A percentile compares a stretch with the other conserved stretches of the same genome.
phyloP scores from a whole-genome alignment of 2,113 vertebrate genomes.

The Prietella phreatophila region DNA sequence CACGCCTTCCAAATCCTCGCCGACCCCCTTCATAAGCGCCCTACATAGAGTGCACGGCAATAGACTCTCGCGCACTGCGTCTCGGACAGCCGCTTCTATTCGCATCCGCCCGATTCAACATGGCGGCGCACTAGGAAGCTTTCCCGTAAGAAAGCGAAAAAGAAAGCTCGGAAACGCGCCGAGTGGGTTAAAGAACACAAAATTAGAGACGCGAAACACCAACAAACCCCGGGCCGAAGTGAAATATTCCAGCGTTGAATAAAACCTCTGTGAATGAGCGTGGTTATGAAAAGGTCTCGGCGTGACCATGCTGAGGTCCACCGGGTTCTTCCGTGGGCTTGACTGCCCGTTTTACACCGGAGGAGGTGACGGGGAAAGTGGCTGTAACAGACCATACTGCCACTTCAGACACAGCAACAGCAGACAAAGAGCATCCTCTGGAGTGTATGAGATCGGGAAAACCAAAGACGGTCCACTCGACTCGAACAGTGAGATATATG shows the following conservation, averaged over 20 bases:
- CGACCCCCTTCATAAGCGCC: not conserved
- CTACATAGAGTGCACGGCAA: not conserved
- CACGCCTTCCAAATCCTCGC: not conserved
- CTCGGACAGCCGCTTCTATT: not conserved
- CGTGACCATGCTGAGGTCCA: conserved; percentile 83
- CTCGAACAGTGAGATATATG: conserved; percentile 62
- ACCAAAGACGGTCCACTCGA: conserved; percentile 51
- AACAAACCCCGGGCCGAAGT: not conserved
- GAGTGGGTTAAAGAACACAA: not conserved
- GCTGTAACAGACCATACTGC: conserved; percentile 85
- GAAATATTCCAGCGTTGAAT: too few relatives aligned
- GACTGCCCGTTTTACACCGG: conserved; percentile 84
- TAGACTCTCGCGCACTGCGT: not conserved
- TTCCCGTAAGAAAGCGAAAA: conserved; percentile 64
- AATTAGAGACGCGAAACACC: not conserved
- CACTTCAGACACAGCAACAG: conserved; percentile 86
- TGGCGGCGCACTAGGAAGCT: conserved; percentile 68
- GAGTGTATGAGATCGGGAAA: conserved; percentile 54
- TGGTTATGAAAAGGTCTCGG: conserved; percentile 66
- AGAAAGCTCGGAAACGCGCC: conserved; percentile 22
- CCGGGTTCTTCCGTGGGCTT: conserved; percentile 90
- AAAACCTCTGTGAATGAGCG: conserved; percentile 12
- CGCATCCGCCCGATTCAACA: conserved; percentile 62
- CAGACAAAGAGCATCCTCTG: conserved; percentile 65
- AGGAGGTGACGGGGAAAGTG: conserved; percentile 63